Percentiles rank a stretch among this genome's conserved stretches.
Conservation (phyloP, 2,888 invertebrate genomes). For the Idaea aversata region DNA sequence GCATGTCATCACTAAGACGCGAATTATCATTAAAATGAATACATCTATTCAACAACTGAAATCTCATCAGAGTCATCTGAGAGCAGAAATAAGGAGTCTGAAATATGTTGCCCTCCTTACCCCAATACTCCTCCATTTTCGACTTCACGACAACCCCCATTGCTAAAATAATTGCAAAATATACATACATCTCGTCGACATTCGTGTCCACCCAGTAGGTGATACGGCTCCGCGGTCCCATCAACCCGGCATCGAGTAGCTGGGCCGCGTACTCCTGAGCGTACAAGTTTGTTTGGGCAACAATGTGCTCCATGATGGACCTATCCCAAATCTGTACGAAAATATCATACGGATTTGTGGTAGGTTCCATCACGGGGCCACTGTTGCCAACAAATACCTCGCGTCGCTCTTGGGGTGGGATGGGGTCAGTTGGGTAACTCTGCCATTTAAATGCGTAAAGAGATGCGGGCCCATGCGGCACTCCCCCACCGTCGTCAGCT, state of each 20-base stretch:
- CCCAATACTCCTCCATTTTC: neutral
- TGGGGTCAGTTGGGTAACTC: neutral
- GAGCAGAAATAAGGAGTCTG: neutral
- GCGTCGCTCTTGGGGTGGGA: neutral
- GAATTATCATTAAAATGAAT: neutral
- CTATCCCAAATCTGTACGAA: neutral
- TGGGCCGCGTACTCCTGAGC: neutral
- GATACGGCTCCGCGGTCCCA: neutral
- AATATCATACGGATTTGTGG: neutral
- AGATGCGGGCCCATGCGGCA: neutral
- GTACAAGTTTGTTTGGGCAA: constrained; percentile 4
- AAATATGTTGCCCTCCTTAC: neutral
- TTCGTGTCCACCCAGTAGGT: neutral
- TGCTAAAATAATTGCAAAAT: neutral
- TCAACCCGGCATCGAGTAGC: neutral
- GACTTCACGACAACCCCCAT: neutral
- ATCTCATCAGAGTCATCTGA: neutral
- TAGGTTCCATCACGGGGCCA: neutral
- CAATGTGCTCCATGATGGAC: constrained; percentile 2
- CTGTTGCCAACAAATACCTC: neutral
- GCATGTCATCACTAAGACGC: neutral
- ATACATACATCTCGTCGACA: neutral
- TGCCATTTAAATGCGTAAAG: neutral
- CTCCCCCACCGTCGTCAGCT: neutral
- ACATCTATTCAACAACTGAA: neutral